Evolutionary conservation across 2,888 invertebrate genomes (phyloP), one percentile per base, ranked within the genome.

Genomic region (Ellobium chinense): DNA sequence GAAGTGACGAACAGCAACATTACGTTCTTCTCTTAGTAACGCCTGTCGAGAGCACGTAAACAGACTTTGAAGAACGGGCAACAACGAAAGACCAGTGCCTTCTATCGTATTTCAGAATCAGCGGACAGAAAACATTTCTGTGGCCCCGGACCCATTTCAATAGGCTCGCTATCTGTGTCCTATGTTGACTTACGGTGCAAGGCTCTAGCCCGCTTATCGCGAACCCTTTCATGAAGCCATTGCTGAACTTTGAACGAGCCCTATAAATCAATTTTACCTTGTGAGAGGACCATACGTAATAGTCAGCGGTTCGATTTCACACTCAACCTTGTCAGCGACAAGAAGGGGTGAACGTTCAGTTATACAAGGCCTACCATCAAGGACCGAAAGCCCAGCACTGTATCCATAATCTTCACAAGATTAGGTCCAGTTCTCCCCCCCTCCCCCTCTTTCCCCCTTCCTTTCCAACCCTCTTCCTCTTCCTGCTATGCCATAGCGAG

Each of bases 391-490:
- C n/a, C n/a, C n/a, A n/a, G n/a, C n/a, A n/a, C n/a, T n/a, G n/a
- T n/a, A n/a, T n/a, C n/a, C n/a, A n/a, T n/a, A n/a, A n/a, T n/a
- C n/a, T n/a, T n/a, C n/a, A n/a, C n/a, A n/a, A n/a, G n/a, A n/a
- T n/a, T n/a, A n/a, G n/a, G n/a, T n/a, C n/a, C n/a, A n/a, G n/a
- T n/a, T 46, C 37, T 62, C 27, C 58, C 36, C 58, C 5, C 58
- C 27, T 56, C 73, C 2, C 0, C 36, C 60, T 73, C 62, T 73
- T 7, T 73, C n/a, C 56, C 73, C 60, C 58, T 72, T 31, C 31
- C 37, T 70, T 27, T 54, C 39, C 18, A 46, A 12, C 46, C 18
- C 7, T 46, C 46, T 46, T 46, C 3, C 24, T 31, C 36, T 18
- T 21, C 36, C 12, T 27, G 14, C 9, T 18, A 9, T 18, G 2